These are phyloP conservation scores for Minunthozetes semirufus DNA, from an alignment of 2,888 invertebrate genomes.

Conservation along the genomic window DNA sequence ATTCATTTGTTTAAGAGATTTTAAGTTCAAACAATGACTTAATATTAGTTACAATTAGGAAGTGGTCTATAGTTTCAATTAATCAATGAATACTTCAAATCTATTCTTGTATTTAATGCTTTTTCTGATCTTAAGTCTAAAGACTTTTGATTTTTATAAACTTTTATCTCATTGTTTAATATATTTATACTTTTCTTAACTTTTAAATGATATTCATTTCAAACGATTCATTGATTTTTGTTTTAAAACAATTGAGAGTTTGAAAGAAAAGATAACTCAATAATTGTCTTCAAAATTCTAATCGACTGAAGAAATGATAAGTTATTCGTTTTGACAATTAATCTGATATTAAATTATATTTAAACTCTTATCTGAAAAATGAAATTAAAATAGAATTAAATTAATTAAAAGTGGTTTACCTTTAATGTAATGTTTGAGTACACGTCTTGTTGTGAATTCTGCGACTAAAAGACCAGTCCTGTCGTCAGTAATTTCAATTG, in stretches of 20 bases:
- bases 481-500: constrained; percentile 36
- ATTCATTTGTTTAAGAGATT: too few relatives aligned
- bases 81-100: not conserved
- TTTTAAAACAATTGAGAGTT: not conserved
- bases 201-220: too few relatives aligned
- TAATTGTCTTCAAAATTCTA: not conserved
- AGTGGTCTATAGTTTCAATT: not conserved
- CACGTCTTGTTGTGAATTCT: constrained; percentile 26
- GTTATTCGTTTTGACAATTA: not conserved
- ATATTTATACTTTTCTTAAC: too few relatives aligned
- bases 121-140: too few relatives aligned
- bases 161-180: too few relatives aligned
- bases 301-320: not conserved
- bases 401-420: constrained; percentile 21
- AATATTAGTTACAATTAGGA: not conserved
- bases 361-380: not conserved
- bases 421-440: constrained; percentile 38
- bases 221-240: not conserved
- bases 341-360: not conserved
- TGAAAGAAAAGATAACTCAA: not conserved
- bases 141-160: too few relatives aligned
- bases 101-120: too few relatives aligned
- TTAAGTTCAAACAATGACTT: not conserved
- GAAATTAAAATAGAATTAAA: not conserved
- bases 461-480: constrained; percentile 34